Evolutionary conservation across 1,140 invertebrate species (phyloP), one percentile per base, ranked within the genome.

Genomic region (Sminthurinus signatus): DNA sequence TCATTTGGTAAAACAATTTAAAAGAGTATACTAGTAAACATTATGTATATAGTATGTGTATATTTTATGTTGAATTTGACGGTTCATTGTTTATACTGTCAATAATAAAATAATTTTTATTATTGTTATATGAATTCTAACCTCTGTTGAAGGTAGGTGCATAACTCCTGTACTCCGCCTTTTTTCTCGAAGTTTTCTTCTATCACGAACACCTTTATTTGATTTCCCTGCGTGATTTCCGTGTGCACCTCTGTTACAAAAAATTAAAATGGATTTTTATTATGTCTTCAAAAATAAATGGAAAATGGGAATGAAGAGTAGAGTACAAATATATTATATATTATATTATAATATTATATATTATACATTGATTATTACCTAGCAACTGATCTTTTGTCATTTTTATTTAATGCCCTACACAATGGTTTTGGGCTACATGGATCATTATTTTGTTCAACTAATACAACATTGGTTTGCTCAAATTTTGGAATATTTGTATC

Each of bases 71-170:
- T n/a, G n/a, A n/a, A n/a, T n/a, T n/a, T n/a, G n/a, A n/a, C n/a
- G n/a, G n/a, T n/a, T n/a, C n/a, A n/a, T n/a, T n/a, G n/a, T n/a
- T n/a, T n/a, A n/a, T n/a, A n/a, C n/a, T n/a, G n/a, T n/a, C n/a
- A n/a, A n/a, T n/a, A n/a, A n/a, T n/a, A n/a, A n/a, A n/a, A n/a
- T n/a, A n/a, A n/a, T n/a, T n/a, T n/a, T n/a, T n/a, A n/a, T n/a
- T n/a, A n/a, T n/a, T n/a, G n/a, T n/a, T n/a, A n/a, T n/a, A n/a
- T n/a, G n/a, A n/a, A 31, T 12, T 32, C 1, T 27, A 42, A 83
- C 82, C 80, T 84, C 83, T 64, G 83, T 84, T 2, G 83, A 84
- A 17, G 81, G 82, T 32, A 85, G 76, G 73, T 84, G 83, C 21
- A 84, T 82, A 19, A 85, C 82, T 43, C 83, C 83, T 29, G 83